phyloP scores from a whole-genome alignment of 2,113 vertebrate species.

The Cyprinodon variegatus region DNA sequence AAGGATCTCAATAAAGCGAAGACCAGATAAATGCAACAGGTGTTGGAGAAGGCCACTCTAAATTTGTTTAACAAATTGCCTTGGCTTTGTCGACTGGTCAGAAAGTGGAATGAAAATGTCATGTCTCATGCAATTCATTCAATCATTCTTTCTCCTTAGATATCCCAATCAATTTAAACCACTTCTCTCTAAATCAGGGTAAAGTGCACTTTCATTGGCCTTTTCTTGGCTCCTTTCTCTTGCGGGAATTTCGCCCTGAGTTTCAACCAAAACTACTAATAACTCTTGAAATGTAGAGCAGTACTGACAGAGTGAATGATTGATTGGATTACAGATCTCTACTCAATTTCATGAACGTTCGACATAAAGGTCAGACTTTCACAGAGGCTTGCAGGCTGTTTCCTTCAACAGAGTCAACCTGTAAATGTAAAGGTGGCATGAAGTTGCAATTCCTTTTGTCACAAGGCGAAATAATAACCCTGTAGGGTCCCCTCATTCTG shows the following conservation, averaged over 20 bases:
- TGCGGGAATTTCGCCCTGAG: slow-evolving; percentile 30
- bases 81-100: slow-evolving; percentile 51
- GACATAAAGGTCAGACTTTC: slow-evolving; percentile 21
- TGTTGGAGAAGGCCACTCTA: slow-evolving; percentile 35
- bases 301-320: slow-evolving; percentile 21
- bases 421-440: slow-evolving; percentile 38
- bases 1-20: slow-evolving; percentile 36
- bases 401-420: slow-evolving; percentile 39
- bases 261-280: slow-evolving; percentile 48
- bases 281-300: slow-evolving; percentile 27
- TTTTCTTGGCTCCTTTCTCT: slow-evolving; percentile 25
- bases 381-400: slow-evolving; percentile 23
- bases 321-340: slow-evolving; percentile 50
- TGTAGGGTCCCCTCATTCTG: slow-evolving; percentile 28
- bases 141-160: slow-evolving; percentile 32
- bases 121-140: slow-evolving; percentile 25
- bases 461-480: slow-evolving; percentile 45
- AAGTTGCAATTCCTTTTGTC: slow-evolving; percentile 37
- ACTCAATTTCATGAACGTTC: slow-evolving; percentile 18
- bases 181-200: slow-evolving; percentile 42
- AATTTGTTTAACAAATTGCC: slow-evolving; percentile 54
- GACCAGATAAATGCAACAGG: slow-evolving; percentile 43
- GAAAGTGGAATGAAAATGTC: slow-evolving; percentile 45
- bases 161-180: slow-evolving; percentile 49
- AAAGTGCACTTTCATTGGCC: slow-evolving; percentile 32